These are phyloP conservation scores for Drosophila villosipedis DNA, from an alignment of 2,888 invertebrate genomes.

Conservation along the genomic window DNA sequence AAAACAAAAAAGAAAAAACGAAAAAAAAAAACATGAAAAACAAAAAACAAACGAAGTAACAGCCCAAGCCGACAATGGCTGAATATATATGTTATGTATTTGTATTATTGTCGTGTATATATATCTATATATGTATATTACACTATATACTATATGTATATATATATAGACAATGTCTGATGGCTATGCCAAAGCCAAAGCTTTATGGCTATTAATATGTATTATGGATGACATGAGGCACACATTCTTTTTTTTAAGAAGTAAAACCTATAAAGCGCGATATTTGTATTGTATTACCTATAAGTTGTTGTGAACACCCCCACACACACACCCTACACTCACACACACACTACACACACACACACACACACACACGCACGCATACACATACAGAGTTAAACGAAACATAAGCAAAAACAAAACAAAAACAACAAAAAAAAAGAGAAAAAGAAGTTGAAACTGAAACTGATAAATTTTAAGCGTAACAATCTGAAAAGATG, in stretches of 20 bases:
- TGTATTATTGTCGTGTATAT: constrained; percentile 63
- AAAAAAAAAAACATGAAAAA: constrained; percentile 10
- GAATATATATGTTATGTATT: constrained; percentile 51
- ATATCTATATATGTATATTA: constrained; percentile 22
- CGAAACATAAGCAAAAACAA: constrained; percentile 27
- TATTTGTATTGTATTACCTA: constrained; percentile 78
- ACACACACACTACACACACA: background rate
- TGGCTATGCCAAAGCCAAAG: constrained; percentile 44
- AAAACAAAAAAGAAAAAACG: constrained; percentile 22
- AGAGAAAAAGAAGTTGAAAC: constrained; percentile 67
- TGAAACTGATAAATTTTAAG: constrained; percentile 74
- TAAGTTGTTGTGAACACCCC: constrained; percentile 72
- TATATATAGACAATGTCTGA: constrained; percentile 56
- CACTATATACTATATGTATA: constrained; percentile 18
- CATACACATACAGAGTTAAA: constrained; percentile 46
- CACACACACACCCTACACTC: constrained; percentile 4
- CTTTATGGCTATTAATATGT: constrained; percentile 68
- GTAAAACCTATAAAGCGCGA: constrained; percentile 70
- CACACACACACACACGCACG: constrained; percentile 3
- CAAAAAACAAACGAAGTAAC: constrained; percentile 38
- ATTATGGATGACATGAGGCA: constrained; percentile 85
- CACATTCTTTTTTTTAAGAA: constrained; percentile 78
- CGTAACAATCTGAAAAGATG: constrained; percentile 56
- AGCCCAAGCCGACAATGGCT: constrained; percentile 37
- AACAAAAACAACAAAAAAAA: constrained; percentile 39